Percentiles rank a stretch among this genome's conserved stretches.
Evolutionary conservation across 2,113 vertebrate species (phyloP).

Genomic region (Chunga burmeisteri): DNA sequence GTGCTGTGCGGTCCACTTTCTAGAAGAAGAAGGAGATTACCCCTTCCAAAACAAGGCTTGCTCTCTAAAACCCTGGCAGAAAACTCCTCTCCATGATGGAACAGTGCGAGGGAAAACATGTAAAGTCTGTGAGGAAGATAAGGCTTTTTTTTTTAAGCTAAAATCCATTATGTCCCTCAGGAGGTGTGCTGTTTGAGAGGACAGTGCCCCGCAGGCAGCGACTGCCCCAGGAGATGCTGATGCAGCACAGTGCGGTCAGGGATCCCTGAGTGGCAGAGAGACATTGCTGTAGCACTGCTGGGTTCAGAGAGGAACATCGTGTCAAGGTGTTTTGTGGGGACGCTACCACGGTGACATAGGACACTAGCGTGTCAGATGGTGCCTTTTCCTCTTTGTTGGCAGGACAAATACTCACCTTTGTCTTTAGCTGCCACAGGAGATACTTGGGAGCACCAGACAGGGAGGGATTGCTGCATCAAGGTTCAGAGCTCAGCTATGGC

Average conservation of each 20-base stretch:
- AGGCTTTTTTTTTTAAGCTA: neutral
- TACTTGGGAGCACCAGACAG: neutral
- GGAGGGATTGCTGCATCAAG: fast-evolving
- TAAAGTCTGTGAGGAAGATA: neutral
- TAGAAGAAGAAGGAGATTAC: neutral
- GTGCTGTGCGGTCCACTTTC: fast-evolving
- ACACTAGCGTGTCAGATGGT: fast-evolving
- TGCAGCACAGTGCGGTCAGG: fast-evolving
- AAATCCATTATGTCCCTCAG: neutral
- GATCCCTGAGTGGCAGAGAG: neutral
- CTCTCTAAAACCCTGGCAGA: neutral
- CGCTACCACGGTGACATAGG: fast-evolving
- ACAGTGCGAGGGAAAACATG: fast-evolving
- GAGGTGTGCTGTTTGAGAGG: neutral
- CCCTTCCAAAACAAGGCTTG: fast-evolving
- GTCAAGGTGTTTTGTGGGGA: fast-evolving
- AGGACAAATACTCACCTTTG: neutral
- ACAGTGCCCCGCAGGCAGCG: neutral
- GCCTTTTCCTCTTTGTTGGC: neutral
- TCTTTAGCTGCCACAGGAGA: neutral
- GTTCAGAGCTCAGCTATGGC: neutral
- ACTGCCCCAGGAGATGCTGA: neutral
- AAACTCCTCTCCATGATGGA: neutral
- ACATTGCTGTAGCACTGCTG: fast-evolving
- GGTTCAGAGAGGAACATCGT: fast-evolving